Percentiles rank a stretch among this genome's conserved stretches.
phyloP scores from a whole-genome alignment of 2,113 vertebrate species.

The Zapus hudsonius region DNA sequence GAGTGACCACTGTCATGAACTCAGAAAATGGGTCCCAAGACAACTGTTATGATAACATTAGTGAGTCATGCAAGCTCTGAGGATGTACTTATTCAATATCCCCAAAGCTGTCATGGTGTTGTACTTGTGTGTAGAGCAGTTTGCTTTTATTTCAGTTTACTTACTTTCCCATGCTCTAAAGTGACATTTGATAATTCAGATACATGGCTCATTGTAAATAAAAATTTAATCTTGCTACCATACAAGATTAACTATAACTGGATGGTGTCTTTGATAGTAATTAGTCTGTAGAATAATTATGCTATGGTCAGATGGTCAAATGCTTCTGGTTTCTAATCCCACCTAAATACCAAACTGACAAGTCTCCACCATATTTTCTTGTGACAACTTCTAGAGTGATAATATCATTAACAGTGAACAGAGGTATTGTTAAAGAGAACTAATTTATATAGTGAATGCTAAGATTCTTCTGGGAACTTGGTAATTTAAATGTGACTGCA shows the following conservation, averaged over 20 bases:
- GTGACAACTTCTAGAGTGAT: conserved; percentile 18
- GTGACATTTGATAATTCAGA: not conserved
- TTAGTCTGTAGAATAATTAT: not conserved
- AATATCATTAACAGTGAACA: not conserved
- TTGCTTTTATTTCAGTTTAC: not conserved
- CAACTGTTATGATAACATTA: conserved; percentile 44
- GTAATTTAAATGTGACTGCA: not conserved
- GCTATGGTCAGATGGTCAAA: not conserved
- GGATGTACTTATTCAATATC: conserved; percentile 10
- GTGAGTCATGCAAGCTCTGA: conserved; percentile 54
- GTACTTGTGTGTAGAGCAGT: not conserved
- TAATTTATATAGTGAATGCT: not conserved
- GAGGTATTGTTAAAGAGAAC: not conserved
- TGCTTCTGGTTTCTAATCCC: not conserved
- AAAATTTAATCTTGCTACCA: not conserved
- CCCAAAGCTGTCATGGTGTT: not conserved
- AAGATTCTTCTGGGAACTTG: not conserved
- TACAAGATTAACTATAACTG: not conserved
- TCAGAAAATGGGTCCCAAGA: conserved; percentile 5
- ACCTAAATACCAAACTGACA: not conserved
- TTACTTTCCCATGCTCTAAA: conserved; percentile 13
- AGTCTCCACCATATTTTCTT: not conserved
- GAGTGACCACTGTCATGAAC: not conserved
- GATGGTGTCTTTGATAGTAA: not conserved
- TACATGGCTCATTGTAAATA: not conserved